Evolutionary conservation across 2,113 vertebrate genomes (phyloP).

Genomic region (Neodontobutis hainanensis): DNA sequence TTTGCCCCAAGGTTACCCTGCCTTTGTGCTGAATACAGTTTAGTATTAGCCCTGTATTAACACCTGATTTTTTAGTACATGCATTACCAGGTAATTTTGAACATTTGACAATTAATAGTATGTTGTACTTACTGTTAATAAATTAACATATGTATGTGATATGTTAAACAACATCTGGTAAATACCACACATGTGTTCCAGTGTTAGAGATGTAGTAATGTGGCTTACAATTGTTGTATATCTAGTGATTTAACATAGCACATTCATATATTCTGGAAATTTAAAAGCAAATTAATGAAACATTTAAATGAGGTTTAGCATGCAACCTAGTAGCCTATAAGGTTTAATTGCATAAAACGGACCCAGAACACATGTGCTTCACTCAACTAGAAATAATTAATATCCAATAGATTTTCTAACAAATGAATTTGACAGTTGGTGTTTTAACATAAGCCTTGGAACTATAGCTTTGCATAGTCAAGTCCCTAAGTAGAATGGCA

Average conservation of each 20-base stretch:
- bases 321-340: too few relatives aligned
- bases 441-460: neutral
- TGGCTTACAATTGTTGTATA: neutral
- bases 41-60: constrained; percentile 6
- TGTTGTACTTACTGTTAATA: neutral
- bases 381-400: too few relatives aligned
- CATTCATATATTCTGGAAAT: neutral
- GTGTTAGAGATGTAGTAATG: neutral
- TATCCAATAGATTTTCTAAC: too few relatives aligned
- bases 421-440: neutral
- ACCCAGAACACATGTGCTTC: too few relatives aligned
- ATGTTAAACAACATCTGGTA: neutral
- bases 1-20: neutral
- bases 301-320: neutral
- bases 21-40: constrained; percentile 3
- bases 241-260: neutral
- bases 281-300: neutral
- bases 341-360: too few relatives aligned
- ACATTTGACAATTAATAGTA: neutral
- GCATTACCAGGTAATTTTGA: neutral
- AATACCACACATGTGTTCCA: neutral
- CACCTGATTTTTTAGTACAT: neutral
- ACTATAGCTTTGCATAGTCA: constrained; percentile 8
- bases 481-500: neutral
- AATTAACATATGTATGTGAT: neutral